phyloP scores from a whole-genome alignment of 2,888 invertebrate species.

The Piscicola geometra region DNA sequence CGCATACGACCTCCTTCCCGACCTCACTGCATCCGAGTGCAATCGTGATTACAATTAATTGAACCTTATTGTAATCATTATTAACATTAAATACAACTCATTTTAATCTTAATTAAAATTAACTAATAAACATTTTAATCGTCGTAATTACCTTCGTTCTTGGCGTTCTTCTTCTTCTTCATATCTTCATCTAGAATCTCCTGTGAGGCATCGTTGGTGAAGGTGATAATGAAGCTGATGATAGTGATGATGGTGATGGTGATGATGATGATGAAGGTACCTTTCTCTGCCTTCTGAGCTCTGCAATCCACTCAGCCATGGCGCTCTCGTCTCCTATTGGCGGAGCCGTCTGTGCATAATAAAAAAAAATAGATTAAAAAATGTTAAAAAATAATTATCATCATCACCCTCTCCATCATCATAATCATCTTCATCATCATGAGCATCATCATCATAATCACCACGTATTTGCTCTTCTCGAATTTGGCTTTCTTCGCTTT shows the following conservation, averaged over 20 bases:
- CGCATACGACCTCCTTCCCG: slow-evolving; percentile 79
- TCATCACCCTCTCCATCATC: not conserved
- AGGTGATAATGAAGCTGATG: not conserved
- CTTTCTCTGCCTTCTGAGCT: slow-evolving; percentile 61
- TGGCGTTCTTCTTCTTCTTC: slow-evolving; percentile 6
- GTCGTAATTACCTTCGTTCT: not conserved
- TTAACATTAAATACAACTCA: not conserved
- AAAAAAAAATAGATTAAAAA: too few relatives aligned
- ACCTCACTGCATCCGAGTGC: slow-evolving; percentile 84
- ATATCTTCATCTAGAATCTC: not conserved
- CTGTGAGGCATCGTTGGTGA: not conserved
- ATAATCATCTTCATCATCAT: not conserved
- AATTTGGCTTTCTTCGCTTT: slow-evolving; percentile 29
- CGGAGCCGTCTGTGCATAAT: slow-evolving; percentile 11
- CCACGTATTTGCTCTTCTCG: slow-evolving; percentile 14
- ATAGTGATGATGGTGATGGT: not conserved
- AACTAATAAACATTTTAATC: not conserved
- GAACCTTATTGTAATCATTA: not conserved
- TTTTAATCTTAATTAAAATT: not conserved
- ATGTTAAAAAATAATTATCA: too few relatives aligned
- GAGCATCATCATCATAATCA: not conserved
- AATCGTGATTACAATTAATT: not conserved
- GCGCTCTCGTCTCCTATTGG: slow-evolving; percentile 41
- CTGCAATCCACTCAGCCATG: slow-evolving; percentile 60
- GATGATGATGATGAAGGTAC: slow-evolving; percentile 57